Percentiles rank a stretch among this genome's conserved stretches.
Conservation (phyloP, 1,140 invertebrate species). For the Apis dorsata region DNA sequence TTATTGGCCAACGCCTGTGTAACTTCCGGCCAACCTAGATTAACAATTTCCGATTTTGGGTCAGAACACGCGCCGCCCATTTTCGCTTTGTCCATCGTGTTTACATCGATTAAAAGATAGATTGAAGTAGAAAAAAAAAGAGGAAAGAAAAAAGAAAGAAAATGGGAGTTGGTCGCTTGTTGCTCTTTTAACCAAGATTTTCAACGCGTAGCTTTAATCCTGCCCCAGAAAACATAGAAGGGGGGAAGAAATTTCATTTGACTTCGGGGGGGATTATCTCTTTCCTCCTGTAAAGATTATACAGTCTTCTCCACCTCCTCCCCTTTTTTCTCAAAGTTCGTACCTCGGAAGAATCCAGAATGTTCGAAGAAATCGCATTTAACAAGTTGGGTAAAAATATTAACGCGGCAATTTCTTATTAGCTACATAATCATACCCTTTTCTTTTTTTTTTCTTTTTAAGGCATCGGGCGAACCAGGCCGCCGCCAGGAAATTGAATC, state of each 20-base stretch:
- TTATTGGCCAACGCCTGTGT: constrained; percentile 38
- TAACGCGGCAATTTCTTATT: constrained; percentile 9
- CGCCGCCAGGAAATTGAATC: constrained; percentile 51
- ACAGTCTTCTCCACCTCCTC: too few relatives aligned
- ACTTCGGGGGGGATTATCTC: too few relatives aligned
- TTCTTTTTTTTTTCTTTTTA: background rate
- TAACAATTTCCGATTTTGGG: constrained; percentile 51
- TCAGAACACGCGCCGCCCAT: constrained; percentile 8
- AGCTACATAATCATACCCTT: constrained; percentile 34
- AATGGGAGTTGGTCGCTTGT: too few relatives aligned
- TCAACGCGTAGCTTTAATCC: too few relatives aligned
- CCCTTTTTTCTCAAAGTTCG: too few relatives aligned
- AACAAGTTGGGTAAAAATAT: background rate
- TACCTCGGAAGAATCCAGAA: too few relatives aligned
- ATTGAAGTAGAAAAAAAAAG: background rate
- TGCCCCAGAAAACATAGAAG: too few relatives aligned
- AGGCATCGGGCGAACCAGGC: constrained; percentile 5
- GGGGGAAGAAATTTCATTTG: too few relatives aligned
- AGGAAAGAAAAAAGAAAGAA: too few relatives aligned
- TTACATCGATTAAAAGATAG: background rate
- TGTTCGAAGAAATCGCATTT: too few relatives aligned
- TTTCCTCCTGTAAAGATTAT: too few relatives aligned
- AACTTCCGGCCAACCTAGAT: background rate
- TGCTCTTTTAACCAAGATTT: too few relatives aligned
- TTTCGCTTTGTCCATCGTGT: background rate